Base-by-base conservation (phyloP, 2,797 vertebrate genomes). In the Sebastiscus tertius region DNA sequence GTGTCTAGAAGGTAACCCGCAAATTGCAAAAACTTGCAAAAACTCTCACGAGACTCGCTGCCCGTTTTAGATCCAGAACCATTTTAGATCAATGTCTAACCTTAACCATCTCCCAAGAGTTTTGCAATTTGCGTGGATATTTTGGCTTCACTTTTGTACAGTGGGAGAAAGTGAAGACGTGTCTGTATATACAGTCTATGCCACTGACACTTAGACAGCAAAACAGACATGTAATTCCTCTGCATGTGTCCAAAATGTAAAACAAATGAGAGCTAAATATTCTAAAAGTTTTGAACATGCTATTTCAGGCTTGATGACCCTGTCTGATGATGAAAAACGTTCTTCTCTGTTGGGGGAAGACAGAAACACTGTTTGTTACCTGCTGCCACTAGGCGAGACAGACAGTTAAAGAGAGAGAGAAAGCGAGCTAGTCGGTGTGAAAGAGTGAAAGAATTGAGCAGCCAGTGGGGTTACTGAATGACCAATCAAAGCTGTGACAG, bases 401-500 rank as follows among this genome's bases (percentile, higher is more conserved):
- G 63, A 36, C 33, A 69, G 74, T 49, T 54, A 70, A 10, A 59
- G 27, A 72, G 62, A 60, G 65, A 59, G 58, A 58, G 54, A 2
- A 18, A 22, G 80, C 0, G 24, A 72, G 34, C 22, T 4, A 39
- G 49, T 10, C 59, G 33, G 33, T 68, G 27, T 33, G 46, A 68
- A 62, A 79, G 63, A 75, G 70, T 63, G 52, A 73, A 70, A 81
- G 66, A 79, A 54, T 7, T 56, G 56, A 87, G 79, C 77, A 76
- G 77, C 64, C 61, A 26, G 64, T n/a, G 20, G 79, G 39, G 72
- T 62, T 49, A 78, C 49, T 33, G 73, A 80, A 55, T 84, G 84
- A 79, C 88, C 83, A 78, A 84, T 91, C 82, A 86, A 87, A 86
- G 52, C 52, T 22, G 42, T 87, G 80, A 82, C 82, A 89, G 84